A percentile compares a stretch with the other conserved stretches of the same genome.
These are phyloP conservation scores for Eristalis intricaria DNA, from an alignment of 2,888 invertebrate genomes.

Conservation along the genomic window DNA sequence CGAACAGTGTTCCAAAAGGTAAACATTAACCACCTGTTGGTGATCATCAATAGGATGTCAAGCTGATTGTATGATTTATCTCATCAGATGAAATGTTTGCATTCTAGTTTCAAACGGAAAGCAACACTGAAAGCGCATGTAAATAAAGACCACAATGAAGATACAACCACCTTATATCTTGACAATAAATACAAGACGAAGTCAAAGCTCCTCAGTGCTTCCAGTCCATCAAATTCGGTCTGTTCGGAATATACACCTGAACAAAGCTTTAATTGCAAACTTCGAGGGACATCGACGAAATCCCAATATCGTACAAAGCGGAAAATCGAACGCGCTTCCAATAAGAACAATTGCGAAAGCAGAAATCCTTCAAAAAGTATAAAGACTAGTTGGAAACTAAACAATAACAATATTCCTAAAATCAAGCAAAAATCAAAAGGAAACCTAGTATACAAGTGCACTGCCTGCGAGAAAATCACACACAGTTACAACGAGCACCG, in stretches of 20 bases:
- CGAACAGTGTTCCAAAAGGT: slow-evolving; percentile 55
- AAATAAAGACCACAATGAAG: slow-evolving; percentile 27
- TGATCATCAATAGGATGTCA: not conserved
- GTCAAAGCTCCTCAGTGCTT: not conserved
- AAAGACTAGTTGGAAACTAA: not conserved
- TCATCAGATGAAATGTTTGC: not conserved
- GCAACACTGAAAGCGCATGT: slow-evolving; percentile 46
- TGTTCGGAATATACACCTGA: slow-evolving; percentile 40
- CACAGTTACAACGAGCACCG: slow-evolving; percentile 47
- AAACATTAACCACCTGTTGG: slow-evolving; percentile 24
- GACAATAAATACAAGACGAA: slow-evolving; percentile 6
- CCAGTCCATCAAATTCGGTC: slow-evolving; percentile 13
- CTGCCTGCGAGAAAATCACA: slow-evolving; percentile 63
- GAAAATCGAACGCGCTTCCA: not conserved
- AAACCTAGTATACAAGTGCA: slow-evolving; percentile 63
- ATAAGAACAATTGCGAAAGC: slow-evolving; percentile 36
- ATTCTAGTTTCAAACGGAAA: slow-evolving; percentile 50
- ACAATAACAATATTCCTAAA: slow-evolving; percentile 3
- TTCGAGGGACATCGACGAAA: not conserved
- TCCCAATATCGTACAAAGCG: not conserved
- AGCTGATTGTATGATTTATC: not conserved
- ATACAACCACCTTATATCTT: not conserved
- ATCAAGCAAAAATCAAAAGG: slow-evolving; percentile 30
- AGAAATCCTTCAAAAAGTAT: not conserved
- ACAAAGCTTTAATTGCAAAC: not conserved